Conservation (phyloP, 2,113 vertebrate species). For the Cyanoramphus novaezelandiae region DNA sequence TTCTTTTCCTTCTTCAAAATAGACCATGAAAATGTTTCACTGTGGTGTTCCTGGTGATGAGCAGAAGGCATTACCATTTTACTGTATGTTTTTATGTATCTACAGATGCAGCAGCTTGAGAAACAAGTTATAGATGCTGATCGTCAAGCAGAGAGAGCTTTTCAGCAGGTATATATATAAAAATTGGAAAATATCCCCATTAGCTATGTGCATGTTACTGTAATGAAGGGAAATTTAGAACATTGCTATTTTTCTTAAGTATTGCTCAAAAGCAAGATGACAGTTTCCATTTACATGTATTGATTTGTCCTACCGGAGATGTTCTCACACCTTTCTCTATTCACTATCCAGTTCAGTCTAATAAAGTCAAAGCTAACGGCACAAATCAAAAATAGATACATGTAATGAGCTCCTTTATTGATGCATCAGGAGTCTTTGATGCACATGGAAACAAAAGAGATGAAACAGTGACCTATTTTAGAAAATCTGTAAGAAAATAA, state of each 20-base stretch:
- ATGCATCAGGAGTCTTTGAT: not conserved
- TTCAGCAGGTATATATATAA: conserved; percentile 85
- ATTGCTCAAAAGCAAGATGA: not conserved
- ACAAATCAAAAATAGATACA: not conserved
- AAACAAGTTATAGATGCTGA: conserved; percentile 92
- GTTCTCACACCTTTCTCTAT: not conserved
- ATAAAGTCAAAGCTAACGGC: not conserved
- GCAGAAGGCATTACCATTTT: not conserved
- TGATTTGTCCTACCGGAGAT: not conserved
- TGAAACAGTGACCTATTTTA: not conserved
- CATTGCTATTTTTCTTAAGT: not conserved
- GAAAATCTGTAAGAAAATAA: not conserved
- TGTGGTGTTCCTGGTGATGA: not conserved
- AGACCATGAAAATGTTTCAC: not conserved
- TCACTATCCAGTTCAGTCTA: not conserved
- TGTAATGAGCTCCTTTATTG: not conserved
- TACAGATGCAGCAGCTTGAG: conserved; percentile 94
- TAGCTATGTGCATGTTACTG: not conserved
- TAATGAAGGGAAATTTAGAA: not conserved
- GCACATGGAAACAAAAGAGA: not conserved
- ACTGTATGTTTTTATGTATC: not conserved
- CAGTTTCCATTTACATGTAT: not conserved
- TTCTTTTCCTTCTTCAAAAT: not conserved
- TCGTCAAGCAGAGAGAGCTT: conserved; percentile 87
- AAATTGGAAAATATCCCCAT: not conserved